phyloP scores from a whole-genome alignment of 2,113 vertebrate genomes.

The Menura novaehollandiae region DNA sequence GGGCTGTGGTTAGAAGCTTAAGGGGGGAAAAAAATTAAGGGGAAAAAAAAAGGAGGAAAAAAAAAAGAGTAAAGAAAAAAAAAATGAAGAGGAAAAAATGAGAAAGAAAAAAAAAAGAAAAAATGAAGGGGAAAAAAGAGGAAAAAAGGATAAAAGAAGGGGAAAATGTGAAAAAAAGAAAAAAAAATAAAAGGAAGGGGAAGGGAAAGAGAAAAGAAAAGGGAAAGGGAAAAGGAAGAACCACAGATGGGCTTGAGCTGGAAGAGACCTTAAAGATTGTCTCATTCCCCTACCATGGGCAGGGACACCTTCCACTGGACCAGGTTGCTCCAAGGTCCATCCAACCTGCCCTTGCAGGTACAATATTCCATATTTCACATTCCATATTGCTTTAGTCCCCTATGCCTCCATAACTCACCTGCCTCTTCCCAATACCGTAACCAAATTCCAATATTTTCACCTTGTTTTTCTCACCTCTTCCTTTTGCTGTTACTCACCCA shows the following conservation, averaged over 20 bases:
- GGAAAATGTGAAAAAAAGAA: too few species aligned
- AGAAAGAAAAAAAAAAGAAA: fast-evolving
- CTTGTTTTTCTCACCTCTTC: neutral
- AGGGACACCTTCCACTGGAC: neutral
- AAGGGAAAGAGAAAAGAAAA: fast-evolving
- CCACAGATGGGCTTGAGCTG: neutral
- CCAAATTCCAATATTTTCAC: neutral
- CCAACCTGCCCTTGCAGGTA: neutral
- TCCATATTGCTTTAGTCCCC: neutral
- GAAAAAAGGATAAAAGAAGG: too few species aligned
- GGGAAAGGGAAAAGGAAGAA: too few species aligned
- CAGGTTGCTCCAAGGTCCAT: neutral
- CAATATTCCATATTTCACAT: neutral
- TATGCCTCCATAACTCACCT: neutral
- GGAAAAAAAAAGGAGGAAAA: fast-evolving
- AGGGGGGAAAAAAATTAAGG: fast-evolving
- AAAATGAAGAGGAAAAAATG: fast-evolving
- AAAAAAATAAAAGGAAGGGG: fast-evolving
- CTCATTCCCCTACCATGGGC: neutral
- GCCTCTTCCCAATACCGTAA: fast-evolving
- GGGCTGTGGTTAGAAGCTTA: neutral
- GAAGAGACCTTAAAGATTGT: neutral
- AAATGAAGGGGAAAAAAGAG: fast-evolving
- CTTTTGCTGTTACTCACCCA: neutral
- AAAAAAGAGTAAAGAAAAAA: too few species aligned